A percentile compares a stretch with the other conserved stretches of the same genome.
Conservation (phyloP, 2,888 invertebrate genomes). For the Lottia scabra region DNA sequence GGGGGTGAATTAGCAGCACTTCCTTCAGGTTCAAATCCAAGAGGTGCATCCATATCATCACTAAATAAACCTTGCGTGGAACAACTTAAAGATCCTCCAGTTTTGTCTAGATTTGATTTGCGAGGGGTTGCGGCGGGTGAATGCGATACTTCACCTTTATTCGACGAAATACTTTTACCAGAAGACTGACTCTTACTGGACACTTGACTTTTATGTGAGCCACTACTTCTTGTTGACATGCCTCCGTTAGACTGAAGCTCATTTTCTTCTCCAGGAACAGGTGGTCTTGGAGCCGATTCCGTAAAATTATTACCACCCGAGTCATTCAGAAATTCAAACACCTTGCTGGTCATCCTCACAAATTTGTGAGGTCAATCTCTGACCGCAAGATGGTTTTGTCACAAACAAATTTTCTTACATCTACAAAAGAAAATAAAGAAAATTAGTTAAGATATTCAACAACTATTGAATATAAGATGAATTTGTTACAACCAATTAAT, state of each 20-base stretch:
- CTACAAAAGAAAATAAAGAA: neutral
- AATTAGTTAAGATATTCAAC: no score
- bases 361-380: conserved; percentile 13
- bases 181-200: conserved; percentile 52
- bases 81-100: conserved; percentile 28
- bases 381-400: conserved; percentile 5
- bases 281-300: conserved; percentile 64
- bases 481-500: no score
- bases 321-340: conserved; percentile 60
- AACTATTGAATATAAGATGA: no score
- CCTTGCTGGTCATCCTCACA: conserved; percentile 53
- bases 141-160: conserved; percentile 53
- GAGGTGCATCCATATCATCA: conserved; percentile 68
- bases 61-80: conserved; percentile 35
- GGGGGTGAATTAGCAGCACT: conserved; percentile 71
- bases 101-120: conserved; percentile 60
- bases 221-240: conserved; percentile 61
- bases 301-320: conserved; percentile 65
- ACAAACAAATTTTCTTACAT: neutral
- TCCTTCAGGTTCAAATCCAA: conserved; percentile 75
- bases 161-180: conserved; percentile 47
- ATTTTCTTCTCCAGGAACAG: conserved; percentile 68
- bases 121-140: conserved; percentile 64
- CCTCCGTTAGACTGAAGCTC: conserved; percentile 65
- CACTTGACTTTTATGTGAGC: conserved; percentile 62